Conservation (phyloP, 2,113 vertebrate species). For the Ptychochromis oligacanthus region DNA sequence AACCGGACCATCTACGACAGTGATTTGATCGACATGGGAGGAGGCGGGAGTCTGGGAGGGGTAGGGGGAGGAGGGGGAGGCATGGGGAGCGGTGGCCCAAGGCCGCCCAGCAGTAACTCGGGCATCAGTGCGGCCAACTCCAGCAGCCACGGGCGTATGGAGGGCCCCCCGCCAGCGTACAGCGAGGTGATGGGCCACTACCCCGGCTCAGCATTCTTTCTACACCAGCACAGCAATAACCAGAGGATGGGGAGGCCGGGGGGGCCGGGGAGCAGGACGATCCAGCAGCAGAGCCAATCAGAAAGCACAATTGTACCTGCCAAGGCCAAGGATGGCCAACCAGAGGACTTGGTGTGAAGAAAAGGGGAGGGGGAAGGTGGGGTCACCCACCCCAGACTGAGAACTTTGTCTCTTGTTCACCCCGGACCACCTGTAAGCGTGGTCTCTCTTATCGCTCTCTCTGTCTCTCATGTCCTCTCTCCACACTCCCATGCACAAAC, state of each 20-base stretch:
- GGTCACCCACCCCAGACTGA: constrained; percentile 34
- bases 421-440: constrained; percentile 42
- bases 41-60: constrained; percentile 68
- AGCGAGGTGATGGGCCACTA: constrained; percentile 96
- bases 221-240: constrained; percentile 93
- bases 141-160: constrained; percentile 89
- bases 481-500: constrained; percentile 80
- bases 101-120: constrained; percentile 95
- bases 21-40: constrained; percentile 92
- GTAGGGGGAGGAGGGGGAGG: constrained; percentile 38
- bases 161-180: constrained; percentile 94
- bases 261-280: constrained; percentile 80
- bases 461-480: constrained; percentile 58
- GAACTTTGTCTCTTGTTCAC: constrained; percentile 38
- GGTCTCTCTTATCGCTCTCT: constrained; percentile 38
- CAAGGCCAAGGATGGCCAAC: constrained; percentile 88
- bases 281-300: constrained; percentile 87
- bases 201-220: constrained; percentile 89
- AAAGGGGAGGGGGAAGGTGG: neutral
- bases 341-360: constrained; percentile 86
- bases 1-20: constrained; percentile 99
- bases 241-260: constrained; percentile 58
- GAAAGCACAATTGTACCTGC: constrained; percentile 90
- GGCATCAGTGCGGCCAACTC: constrained; percentile 93
- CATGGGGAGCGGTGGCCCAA: constrained; percentile 83